Evolutionary conservation across 23 tunicate species (phyloP).

Genomic region (Clavelina lepadiformis): DNA sequence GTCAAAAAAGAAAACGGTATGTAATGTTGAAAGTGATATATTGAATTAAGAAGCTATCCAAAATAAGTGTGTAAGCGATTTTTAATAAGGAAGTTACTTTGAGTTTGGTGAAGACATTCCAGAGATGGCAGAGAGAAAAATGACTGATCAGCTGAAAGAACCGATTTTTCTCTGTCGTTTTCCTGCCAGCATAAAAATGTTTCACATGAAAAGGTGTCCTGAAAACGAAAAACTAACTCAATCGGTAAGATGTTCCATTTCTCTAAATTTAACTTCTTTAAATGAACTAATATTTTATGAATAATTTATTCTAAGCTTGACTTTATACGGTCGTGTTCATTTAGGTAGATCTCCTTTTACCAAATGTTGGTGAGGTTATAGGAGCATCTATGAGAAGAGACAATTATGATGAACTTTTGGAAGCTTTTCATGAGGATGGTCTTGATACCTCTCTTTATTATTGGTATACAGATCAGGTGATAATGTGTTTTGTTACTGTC

Average conservation of each 20-base stretch:
- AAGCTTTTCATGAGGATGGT: conserved; percentile 79
- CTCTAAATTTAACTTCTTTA: too few species aligned
- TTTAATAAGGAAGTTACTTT: conserved; percentile 73
- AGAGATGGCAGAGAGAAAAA: conserved; percentile 92
- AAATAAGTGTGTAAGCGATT: too few species aligned
- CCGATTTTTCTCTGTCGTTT: conserved; percentile 76
- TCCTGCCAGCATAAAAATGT: conserved; percentile 87
- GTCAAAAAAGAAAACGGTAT: conserved; percentile 92
- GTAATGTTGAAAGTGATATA: too few species aligned
- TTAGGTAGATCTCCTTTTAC: conserved; percentile 96
- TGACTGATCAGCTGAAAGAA: conserved; percentile 90
- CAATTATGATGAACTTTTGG: conserved; percentile 82
- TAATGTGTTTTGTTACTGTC: too few species aligned
- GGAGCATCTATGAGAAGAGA: conserved; percentile 99
- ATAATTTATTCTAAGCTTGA: too few species aligned
- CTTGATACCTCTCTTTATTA: conserved; percentile 65
- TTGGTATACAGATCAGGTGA: conserved; percentile 98
- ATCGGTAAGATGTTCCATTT: conserved; percentile 48
- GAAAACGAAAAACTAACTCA: conserved; percentile 75
- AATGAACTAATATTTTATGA: too few species aligned
- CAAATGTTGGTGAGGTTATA: conserved; percentile 96
- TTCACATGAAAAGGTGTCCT: conserved; percentile 89
- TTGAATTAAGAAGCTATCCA: too few species aligned
- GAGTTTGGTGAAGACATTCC: conserved; percentile 97
- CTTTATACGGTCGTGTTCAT: too few species aligned